Base-by-base conservation (phyloP, 2,113 vertebrate species). In the Melanotaenia duboulayi region DNA sequence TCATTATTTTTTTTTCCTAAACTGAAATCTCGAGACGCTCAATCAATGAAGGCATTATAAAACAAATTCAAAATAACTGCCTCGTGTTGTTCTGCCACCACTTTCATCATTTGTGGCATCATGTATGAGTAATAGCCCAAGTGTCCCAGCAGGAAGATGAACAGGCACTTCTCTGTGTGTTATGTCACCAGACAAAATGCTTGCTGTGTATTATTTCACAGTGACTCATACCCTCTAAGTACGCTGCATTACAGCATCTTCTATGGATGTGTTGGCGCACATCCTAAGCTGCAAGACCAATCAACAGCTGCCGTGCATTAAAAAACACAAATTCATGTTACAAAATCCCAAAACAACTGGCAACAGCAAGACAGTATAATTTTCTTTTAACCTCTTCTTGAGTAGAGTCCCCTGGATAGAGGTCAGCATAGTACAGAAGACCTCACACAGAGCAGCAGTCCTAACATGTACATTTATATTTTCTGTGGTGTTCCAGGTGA, bases 191-290 rank as follows among this genome's bases (percentile, higher is more conserved):
- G 20, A 82, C 67, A 82, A 75, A 76, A 54, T 63, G 71, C 57
- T 52, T 17, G 52, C 20, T 80, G 52, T 74, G 42, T 50, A 42
- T 58, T 54, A 55, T 50, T 51, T 56, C 44, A 46, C 54, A 25
- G 56, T 85, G 87, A 90, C 78, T 90, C 86, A 86, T 51, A 46
- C 55, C 56, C 0, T 65, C 11, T 58, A 37, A 52, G 17, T 64
- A 25, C 69, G 59, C 58, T 37, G 12, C 56, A 48, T 55, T 17
- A 58, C 48, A 48, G 63, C 51, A 19, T 68, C 67, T 58, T 39
- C 42, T 55, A 63, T 58, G 54, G 32, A 8, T 14, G 51, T 9
- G 32, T 9, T 35, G 32, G 32, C 1, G 4, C 8, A 35, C 32
- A 35, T 35, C 32, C 32, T 35, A 35, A 35, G 32, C 8, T 7